Conservation (phyloP, 2,888 invertebrate genomes). For the Stenurella melanura region DNA sequence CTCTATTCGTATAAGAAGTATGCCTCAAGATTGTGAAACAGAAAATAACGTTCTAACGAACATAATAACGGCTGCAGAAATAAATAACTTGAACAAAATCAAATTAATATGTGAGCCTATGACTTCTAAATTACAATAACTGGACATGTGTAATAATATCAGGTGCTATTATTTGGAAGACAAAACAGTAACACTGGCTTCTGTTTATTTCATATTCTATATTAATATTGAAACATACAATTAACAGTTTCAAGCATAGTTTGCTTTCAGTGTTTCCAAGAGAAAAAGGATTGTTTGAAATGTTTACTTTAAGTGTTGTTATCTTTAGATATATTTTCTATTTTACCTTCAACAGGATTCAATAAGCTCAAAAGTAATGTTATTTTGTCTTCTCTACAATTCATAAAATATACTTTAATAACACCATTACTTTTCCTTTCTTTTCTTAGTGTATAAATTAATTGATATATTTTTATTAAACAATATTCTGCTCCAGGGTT, state of each 20-base stretch:
- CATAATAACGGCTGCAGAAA: background rate
- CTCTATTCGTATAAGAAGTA: background rate
- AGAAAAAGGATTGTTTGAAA: slow-evolving; percentile 28
- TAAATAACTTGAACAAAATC: background rate
- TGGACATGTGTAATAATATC: background rate
- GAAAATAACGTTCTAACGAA: background rate
- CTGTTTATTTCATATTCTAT: slow-evolving; percentile 16
- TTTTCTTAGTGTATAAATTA: no score
- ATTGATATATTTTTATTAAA: no score
- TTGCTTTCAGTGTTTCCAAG: slow-evolving; percentile 31
- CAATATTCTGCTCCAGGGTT: no score
- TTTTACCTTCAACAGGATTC: background rate
- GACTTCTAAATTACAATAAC: background rate
- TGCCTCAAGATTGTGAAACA: background rate
- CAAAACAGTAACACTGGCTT: slow-evolving; percentile 20
- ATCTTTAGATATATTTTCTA: slow-evolving; percentile 12
- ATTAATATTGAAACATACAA: slow-evolving; percentile 34
- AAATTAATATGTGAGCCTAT: background rate
- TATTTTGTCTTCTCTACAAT: background rate
- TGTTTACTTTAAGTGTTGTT: slow-evolving; percentile 33
- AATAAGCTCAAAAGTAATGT: background rate
- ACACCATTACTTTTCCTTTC: no score
- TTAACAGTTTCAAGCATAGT: slow-evolving; percentile 27
- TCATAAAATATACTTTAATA: background rate
- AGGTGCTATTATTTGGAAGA: slow-evolving; percentile 13